Conservation (phyloP, 2,797 vertebrate species). For the Lerista edwardsae region DNA sequence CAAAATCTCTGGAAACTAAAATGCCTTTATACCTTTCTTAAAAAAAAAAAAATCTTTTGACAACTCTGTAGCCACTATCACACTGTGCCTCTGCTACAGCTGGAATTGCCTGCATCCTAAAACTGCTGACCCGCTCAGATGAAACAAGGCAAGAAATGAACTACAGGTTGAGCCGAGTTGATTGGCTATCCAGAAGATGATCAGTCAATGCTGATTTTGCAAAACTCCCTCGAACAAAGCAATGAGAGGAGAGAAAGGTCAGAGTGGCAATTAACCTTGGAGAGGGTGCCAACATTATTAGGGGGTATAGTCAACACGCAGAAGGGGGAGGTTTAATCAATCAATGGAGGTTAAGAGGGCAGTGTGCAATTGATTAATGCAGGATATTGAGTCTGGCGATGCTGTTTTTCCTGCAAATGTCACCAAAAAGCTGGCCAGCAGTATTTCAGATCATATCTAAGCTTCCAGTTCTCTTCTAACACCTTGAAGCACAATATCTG, state of each 20-base stretch:
- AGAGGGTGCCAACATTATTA: constrained; percentile 66
- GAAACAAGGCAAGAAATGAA: constrained; percentile 11
- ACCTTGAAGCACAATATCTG: background rate
- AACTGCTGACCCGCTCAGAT: constrained; percentile 4
- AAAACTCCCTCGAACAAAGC: constrained; percentile 51
- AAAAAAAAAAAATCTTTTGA: background rate
- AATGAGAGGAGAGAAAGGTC: constrained; percentile 68
- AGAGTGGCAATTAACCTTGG: constrained; percentile 78
- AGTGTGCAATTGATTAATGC: constrained; percentile 71
- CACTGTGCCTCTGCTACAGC: constrained; percentile 13
- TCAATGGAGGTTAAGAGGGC: constrained; percentile 65
- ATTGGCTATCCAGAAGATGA: constrained; percentile 56
- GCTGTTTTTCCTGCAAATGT: constrained; percentile 64
- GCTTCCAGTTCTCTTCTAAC: constrained; percentile 33
- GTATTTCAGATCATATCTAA: constrained; percentile 17
- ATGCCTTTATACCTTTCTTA: background rate
- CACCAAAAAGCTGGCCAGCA: constrained; percentile 53
- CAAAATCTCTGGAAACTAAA: background rate
- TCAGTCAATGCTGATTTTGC: constrained; percentile 66
- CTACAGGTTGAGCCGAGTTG: constrained; percentile 48
- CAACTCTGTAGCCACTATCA: constrained; percentile 9
- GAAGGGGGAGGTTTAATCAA: constrained; percentile 69
- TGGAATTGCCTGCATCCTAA: constrained; percentile 6
- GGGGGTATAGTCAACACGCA: constrained; percentile 59
- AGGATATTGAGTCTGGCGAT: constrained; percentile 62